These are phyloP conservation scores for Meandrusa payeni DNA, from an alignment of 2,888 invertebrate species.

Conservation along the genomic window DNA sequence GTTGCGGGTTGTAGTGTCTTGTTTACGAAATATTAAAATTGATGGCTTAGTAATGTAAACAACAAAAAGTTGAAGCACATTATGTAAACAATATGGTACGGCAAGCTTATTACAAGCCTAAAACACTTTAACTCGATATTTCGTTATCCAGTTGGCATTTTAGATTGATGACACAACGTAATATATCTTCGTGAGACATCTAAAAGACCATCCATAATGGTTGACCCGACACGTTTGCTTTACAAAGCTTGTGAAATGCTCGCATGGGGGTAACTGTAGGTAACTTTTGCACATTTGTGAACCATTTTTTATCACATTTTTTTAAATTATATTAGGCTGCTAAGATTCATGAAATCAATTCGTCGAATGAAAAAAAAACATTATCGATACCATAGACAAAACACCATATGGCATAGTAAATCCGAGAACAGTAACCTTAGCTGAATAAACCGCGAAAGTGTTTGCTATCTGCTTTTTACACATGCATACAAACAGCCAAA, in stretches of 20 bases:
- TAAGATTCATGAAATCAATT: too few relatives aligned
- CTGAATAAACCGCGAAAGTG: too few relatives aligned
- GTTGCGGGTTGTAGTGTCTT: not conserved
- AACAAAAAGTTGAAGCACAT: not conserved
- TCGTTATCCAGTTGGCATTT: constrained; percentile 39
- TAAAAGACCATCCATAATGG: constrained; percentile 41
- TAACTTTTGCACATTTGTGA: constrained; percentile 15
- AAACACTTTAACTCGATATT: constrained; percentile 24
- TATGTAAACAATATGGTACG: constrained; percentile 1
- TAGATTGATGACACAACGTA: constrained; percentile 44
- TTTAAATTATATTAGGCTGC: too few relatives aligned
- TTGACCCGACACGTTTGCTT: constrained; percentile 38
- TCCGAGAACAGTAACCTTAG: too few relatives aligned
- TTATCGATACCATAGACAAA: too few relatives aligned
- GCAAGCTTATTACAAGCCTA: constrained; percentile 5
- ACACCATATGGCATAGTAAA: too few relatives aligned
- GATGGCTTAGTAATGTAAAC: constrained; percentile 3
- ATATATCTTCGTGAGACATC: constrained; percentile 44
- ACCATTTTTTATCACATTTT: too few relatives aligned
- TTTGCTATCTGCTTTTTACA: too few relatives aligned
- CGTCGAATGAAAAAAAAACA: too few relatives aligned
- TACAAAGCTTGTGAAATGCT: constrained; percentile 37
- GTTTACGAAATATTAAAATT: constrained; percentile 1
- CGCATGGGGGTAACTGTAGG: constrained; percentile 25
- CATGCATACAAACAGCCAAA: too few relatives aligned